phyloP scores from a whole-genome alignment of 2,888 invertebrate genomes.

The Pocota personata region DNA sequence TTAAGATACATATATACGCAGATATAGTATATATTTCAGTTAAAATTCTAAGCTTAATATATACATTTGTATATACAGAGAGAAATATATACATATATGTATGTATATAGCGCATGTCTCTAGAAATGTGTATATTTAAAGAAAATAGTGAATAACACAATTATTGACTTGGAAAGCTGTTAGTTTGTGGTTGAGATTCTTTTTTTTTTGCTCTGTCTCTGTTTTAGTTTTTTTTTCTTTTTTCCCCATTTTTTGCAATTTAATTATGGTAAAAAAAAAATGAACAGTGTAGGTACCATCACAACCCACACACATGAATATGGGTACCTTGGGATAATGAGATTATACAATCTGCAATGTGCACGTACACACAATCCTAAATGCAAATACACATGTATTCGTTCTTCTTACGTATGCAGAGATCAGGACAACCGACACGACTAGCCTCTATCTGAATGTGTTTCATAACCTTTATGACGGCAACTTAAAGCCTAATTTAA shows the following conservation, averaged over 20 bases:
- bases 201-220: slow-evolving; percentile 30
- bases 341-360: slow-evolving; percentile 68
- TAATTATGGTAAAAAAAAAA: slow-evolving; percentile 42
- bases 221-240: slow-evolving; percentile 25
- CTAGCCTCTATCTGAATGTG: slow-evolving; percentile 33
- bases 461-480: slow-evolving; percentile 66
- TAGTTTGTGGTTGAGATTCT: slow-evolving; percentile 61
- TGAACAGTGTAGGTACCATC: slow-evolving; percentile 1
- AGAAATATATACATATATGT: slow-evolving; percentile 10
- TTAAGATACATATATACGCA: background rate
- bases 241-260: slow-evolving; percentile 26
- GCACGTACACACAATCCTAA: slow-evolving; percentile 58
- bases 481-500: slow-evolving; percentile 46
- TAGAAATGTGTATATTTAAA: slow-evolving; percentile 68
- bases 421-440: slow-evolving; percentile 20
- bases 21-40: slow-evolving; percentile 35
- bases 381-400: slow-evolving; percentile 50
- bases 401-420: slow-evolving; percentile 7
- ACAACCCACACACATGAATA: slow-evolving; percentile 42
- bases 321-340: slow-evolving; percentile 52
- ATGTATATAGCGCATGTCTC: slow-evolving; percentile 65
- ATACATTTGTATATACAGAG: slow-evolving; percentile 18
- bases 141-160: slow-evolving; percentile 69
- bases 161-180: slow-evolving; percentile 71
- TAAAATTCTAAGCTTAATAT: slow-evolving; percentile 38